Percentiles rank a stretch among this genome's conserved stretches.
These are phyloP conservation scores for Myotis davidii DNA, from an alignment of 2,113 vertebrate species.

Conservation along the genomic window DNA sequence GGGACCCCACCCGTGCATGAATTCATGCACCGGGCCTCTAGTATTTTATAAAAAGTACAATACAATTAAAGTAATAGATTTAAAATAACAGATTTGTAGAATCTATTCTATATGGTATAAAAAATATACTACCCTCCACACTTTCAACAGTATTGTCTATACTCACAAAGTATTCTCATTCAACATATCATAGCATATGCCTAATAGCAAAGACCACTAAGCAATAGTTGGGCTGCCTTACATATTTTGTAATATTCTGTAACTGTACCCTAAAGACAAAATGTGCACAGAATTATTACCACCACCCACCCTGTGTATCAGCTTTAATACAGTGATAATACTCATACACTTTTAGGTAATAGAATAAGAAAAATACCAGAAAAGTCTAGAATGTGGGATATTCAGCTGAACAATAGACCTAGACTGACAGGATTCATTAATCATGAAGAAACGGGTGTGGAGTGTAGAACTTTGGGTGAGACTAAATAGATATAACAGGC, in stretches of 20 bases:
- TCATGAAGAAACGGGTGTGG: background rate
- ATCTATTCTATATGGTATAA: background rate
- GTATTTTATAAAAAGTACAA: background rate
- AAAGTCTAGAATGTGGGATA: background rate
- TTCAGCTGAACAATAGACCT: background rate
- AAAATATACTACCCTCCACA: background rate
- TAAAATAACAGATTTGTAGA: background rate
- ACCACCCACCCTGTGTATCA: background rate
- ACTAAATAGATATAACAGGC: background rate
- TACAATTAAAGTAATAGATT: background rate
- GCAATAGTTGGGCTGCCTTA: conserved; percentile 6
- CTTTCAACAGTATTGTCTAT: background rate
- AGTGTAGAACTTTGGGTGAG: background rate
- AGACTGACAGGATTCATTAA: background rate
- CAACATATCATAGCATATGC: background rate
- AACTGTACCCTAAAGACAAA: conserved; percentile 40
- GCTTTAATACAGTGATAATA: background rate
- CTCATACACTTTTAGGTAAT: background rate
- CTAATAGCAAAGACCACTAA: conserved; percentile 4
- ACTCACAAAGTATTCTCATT: conserved; percentile 36
- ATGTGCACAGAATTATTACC: background rate
- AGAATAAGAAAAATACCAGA: background rate
- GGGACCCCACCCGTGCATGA: no score
- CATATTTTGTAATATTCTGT: conserved; percentile 22
- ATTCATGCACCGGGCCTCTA: no score